Percentiles rank a stretch among this genome's conserved stretches.
phyloP scores from a whole-genome alignment of 2,888 invertebrate genomes.

The Drosophila subsilvestris region DNA sequence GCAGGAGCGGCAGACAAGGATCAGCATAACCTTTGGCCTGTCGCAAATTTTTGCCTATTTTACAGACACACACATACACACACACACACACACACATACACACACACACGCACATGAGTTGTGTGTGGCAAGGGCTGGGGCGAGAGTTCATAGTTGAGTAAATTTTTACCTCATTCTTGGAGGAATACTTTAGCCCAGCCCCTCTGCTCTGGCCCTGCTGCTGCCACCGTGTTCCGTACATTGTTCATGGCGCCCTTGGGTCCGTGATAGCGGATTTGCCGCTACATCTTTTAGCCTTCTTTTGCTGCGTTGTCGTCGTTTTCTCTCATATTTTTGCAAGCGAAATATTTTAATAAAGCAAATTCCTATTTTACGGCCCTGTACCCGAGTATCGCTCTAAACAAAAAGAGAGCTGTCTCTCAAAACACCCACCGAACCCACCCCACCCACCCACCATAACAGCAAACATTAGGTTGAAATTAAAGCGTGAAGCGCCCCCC shows the following conservation, averaged over 20 bases:
- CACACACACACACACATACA: conserved; percentile 28
- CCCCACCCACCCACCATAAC: neutral
- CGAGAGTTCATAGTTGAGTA: conserved; percentile 76
- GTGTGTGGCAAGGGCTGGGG: conserved; percentile 7
- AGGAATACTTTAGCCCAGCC: conserved; percentile 19
- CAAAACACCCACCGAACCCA: neutral
- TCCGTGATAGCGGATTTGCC: conserved; percentile 19
- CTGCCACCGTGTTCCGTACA: neutral
- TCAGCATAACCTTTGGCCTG: conserved; percentile 63
- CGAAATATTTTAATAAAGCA: conserved; percentile 79
- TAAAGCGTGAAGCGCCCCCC: neutral
- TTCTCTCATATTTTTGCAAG: conserved; percentile 75
- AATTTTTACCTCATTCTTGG: conserved; percentile 74
- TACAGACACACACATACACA: conserved; percentile 34
- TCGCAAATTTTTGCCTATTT: conserved; percentile 73
- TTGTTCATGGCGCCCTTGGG: neutral
- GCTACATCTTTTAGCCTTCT: conserved; percentile 5
- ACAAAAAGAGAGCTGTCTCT: no score
- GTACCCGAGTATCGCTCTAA: conserved; percentile 13
- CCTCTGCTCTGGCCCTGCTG: no score
- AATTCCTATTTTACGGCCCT: conserved; percentile 75
- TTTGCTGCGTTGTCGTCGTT: conserved; percentile 57
- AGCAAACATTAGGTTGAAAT: neutral
- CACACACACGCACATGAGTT: conserved; percentile 25
- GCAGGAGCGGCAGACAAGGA: conserved; percentile 35